phyloP scores from a whole-genome alignment of 2,113 vertebrate species.

The Tychaedon coryphoeus region DNA sequence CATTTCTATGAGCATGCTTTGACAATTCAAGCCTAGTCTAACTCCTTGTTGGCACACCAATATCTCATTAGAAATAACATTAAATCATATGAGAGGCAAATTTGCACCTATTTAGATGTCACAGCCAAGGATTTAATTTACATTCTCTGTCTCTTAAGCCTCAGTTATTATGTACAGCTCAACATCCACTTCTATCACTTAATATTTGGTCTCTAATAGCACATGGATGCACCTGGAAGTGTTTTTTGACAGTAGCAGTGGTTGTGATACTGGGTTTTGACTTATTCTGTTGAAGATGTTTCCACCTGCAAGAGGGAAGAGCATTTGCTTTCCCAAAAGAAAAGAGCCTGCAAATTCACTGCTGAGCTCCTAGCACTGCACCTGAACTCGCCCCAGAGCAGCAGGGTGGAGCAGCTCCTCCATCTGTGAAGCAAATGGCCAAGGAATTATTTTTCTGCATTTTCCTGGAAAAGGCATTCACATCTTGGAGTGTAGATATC shows the following conservation, averaged over 20 bases:
- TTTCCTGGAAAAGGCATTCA: background rate
- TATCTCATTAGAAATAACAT: background rate
- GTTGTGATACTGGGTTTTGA: background rate
- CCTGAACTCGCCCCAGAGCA: background rate
- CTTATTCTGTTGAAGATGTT: background rate
- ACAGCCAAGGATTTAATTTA: background rate
- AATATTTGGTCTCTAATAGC: background rate
- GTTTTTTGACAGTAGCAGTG: background rate
- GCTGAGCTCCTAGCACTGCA: background rate
- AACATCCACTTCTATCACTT: background rate
- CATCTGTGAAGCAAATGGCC: background rate
- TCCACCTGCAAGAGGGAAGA: background rate
- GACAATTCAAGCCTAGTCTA: background rate
- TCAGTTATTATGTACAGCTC: background rate
- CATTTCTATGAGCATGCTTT: background rate
- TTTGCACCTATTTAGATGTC: background rate
- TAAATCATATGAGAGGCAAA: background rate
- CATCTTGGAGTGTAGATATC: background rate
- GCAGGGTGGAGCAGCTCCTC: background rate
- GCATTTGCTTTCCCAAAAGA: background rate
- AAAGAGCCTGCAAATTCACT: background rate
- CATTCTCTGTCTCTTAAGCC: background rate
- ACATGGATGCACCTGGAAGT: background rate
- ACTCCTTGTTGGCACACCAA: background rate
- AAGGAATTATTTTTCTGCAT: background rate